A percentile compares a stretch with the other conserved stretches of the same genome.
phyloP scores from a whole-genome alignment of 2,797 vertebrate species.

The Lagodon rhomboides region DNA sequence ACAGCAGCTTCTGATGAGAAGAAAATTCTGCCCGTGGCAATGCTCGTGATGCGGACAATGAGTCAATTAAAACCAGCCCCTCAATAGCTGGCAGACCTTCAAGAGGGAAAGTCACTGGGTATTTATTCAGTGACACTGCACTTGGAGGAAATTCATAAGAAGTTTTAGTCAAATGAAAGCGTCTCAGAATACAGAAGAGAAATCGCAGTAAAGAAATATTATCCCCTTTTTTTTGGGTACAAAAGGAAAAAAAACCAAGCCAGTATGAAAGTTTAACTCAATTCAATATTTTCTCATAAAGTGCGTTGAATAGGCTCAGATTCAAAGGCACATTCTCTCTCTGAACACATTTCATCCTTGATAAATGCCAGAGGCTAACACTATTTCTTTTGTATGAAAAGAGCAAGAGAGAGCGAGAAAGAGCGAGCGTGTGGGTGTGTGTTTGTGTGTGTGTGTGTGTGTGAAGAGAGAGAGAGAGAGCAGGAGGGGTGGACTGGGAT shows the following conservation, averaged over 20 bases:
- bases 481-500: slow-evolving; percentile 13
- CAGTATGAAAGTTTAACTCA: slow-evolving; percentile 60
- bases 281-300: slow-evolving; percentile 74
- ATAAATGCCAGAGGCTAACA: slow-evolving; percentile 66
- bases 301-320: slow-evolving; percentile 59
- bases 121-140: slow-evolving; percentile 65
- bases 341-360: slow-evolving; percentile 66
- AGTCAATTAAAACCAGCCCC: slow-evolving; percentile 77
- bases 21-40: slow-evolving; percentile 71
- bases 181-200: slow-evolving; percentile 59
- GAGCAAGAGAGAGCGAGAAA: slow-evolving; percentile 16
- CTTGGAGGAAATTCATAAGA: slow-evolving; percentile 64
- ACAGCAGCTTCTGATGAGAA: slow-evolving; percentile 76
- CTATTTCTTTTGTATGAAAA: slow-evolving; percentile 53
- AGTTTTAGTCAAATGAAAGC: slow-evolving; percentile 62
- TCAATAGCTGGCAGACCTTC: slow-evolving; percentile 63
- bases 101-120: slow-evolving; percentile 57
- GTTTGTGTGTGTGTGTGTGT: slow-evolving; percentile 7
- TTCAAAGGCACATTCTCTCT: slow-evolving; percentile 63
- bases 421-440: slow-evolving; percentile 18
- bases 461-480: background rate
- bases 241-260: slow-evolving; percentile 14
- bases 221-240: slow-evolving; percentile 43
- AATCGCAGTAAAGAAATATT: slow-evolving; percentile 63
- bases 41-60: slow-evolving; percentile 73